Conservation (phyloP, 2,888 invertebrate species). For the Cerastis leucographa region DNA sequence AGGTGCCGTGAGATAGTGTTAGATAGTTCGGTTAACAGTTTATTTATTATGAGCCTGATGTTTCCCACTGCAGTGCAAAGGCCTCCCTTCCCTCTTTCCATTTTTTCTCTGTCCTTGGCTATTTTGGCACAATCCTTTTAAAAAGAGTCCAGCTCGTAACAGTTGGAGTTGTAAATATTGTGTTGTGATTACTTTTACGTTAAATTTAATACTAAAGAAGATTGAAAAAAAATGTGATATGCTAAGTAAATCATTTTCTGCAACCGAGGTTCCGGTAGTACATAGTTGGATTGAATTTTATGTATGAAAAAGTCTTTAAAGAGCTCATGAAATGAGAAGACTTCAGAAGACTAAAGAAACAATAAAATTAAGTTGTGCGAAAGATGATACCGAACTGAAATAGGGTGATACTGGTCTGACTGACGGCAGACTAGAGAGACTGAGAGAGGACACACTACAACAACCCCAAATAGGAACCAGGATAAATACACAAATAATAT, state of each 20-base stretch:
- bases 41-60: neutral
- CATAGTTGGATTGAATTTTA: neutral
- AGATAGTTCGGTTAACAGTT: slow-evolving; percentile 25
- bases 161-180: too few species aligned
- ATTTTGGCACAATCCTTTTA: neutral
- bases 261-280: too few species aligned
- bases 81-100: neutral
- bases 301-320: neutral
- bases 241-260: too few species aligned
- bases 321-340: neutral
- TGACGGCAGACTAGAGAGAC: neutral
- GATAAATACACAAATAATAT: neutral
- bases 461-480: neutral
- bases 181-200: too few species aligned
- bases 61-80: neutral
- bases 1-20: slow-evolving; percentile 71
- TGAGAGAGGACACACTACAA: neutral
- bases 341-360: neutral
- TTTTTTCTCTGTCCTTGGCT: neutral
- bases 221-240: too few species aligned
- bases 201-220: too few species aligned
- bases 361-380: neutral
- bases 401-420: neutral
- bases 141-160: neutral
- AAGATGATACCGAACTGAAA: neutral